Evolutionary conservation across 2,797 vertebrate species (phyloP), one percentile per base, ranked within the genome.

Genomic region (Anolis apletophallus): DNA sequence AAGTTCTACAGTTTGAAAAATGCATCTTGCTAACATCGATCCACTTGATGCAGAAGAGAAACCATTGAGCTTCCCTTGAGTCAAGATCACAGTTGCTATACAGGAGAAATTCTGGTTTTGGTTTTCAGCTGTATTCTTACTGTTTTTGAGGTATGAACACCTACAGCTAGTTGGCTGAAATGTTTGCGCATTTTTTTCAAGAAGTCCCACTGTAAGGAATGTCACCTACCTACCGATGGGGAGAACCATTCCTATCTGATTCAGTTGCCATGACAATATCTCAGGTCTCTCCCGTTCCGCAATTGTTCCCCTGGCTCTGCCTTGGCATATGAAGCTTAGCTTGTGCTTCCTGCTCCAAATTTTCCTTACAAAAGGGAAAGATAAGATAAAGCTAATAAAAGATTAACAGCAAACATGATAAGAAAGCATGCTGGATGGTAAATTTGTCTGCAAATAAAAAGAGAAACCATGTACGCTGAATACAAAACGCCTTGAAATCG

Each of bases 251-350:
- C 52, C 13, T 72, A 88, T 87, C 73, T 84, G 36, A 89, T 87
- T 85, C 36, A n/a, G 85, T 92, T 93, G 83, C 93, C 80, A 86
- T 93, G 92, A 83, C 90, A 86, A 89, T 91, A 72, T 50, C 26
- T 90, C 87, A 81, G 74, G 46, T 88, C 17, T 46, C 36, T 88
- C 78, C 57, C 87, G 55, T 21, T 81, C 84, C 13, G 83, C 84
- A 83, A 76, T 83, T 80, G 9, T 74, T 71, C 54, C 69, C 0
- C 52, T 90, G 88, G 59, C 0, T 84, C 91, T 91, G 34, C 88
- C 68, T 88, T 26, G 23, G 83, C 80, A n/a, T 3, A 81, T 80
- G 52, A 82, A 88, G 29, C 46, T 84, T 67, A 69, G 7, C 50
- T 89, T 91, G 2, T 26, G 88, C 17, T 86, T 89, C 75, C 59